Percentiles rank a stretch among this genome's conserved stretches.
These are phyloP conservation scores for Ophion ventricosus DNA, from an alignment of 2,888 invertebrate species.

Conservation along the genomic window DNA sequence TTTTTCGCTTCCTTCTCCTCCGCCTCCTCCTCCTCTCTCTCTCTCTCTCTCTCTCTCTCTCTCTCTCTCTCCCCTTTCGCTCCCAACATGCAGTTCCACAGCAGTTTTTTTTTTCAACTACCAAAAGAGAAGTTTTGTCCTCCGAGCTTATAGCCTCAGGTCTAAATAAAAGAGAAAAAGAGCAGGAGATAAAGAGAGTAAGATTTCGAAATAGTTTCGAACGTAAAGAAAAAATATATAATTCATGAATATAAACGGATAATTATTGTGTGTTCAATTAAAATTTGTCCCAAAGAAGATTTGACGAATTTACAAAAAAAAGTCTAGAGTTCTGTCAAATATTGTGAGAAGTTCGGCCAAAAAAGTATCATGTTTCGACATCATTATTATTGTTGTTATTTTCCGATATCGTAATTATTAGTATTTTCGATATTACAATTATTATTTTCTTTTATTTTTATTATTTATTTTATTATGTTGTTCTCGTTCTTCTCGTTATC, in stretches of 20 bases:
- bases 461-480: too few relatives aligned
- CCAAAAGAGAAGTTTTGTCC: constrained; percentile 23
- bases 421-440: too few relatives aligned
- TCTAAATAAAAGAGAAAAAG: background rate
- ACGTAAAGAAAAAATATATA: background rate
- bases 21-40: background rate
- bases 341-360: too few relatives aligned
- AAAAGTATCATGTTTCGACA: too few relatives aligned
- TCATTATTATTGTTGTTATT: too few relatives aligned
- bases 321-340: too few relatives aligned
- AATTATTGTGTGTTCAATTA: background rate
- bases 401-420: too few relatives aligned
- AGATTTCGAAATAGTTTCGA: background rate
- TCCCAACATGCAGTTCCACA: constrained; percentile 15
- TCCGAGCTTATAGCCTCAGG: constrained; percentile 39
- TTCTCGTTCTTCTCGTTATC: background rate
- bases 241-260: background rate
- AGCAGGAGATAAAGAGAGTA: background rate
- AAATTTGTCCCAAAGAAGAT: background rate
- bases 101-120: constrained; percentile 19
- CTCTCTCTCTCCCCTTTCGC: background rate
- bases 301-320: background rate
- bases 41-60: background rate
- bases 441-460: too few relatives aligned
- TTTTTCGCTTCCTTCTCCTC: background rate